Evolutionary conservation across 2,888 invertebrate genomes (phyloP), one percentile per base, ranked within the genome.

Genomic region (Phania funesta): DNA sequence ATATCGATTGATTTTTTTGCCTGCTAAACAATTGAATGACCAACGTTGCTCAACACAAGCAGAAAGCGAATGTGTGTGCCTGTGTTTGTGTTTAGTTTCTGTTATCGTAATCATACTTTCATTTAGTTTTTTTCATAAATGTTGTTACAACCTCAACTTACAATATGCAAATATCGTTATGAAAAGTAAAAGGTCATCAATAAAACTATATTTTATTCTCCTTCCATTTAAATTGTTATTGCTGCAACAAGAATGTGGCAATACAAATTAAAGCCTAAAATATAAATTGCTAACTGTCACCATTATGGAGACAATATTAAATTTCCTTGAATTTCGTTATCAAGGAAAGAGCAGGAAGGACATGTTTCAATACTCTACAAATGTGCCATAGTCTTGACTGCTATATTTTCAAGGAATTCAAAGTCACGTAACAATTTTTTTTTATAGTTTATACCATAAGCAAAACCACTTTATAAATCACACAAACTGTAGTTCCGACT

Each of bases 211-310:
- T 29, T 44, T 52, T 20, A 13, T 35, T 7, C 22, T 24, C 22
- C 20, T 24, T 18, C 22, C 22, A 46, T 9, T 68, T 38, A 20
- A 52, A 26, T 29, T 26, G 35, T 20, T 41, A 3, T 67, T 54
- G 26, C 1, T 67, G 26, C 18, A 8, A n/a, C 52, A 41, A 41
- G 46, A 6, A 29, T 7, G 13, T n/a, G 16, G 41, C 6, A 56
- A 9, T 2, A 65, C 32, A 41, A 13, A 20, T 6, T 52, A 5
- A 65, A 50, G 26, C 65, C 20, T 76, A 41, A 65, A 67, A 56
- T 64, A 81, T 68, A 77, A 77, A 81, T 73, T 81, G 77, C 73
- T 77, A 77, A 77, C 77, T 81, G 68, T 68, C 73, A 68, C 73
- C 64, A 68, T 73, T 77, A 74, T 68, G 68, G 67, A 68, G 73